These are phyloP conservation scores for Andrena trimmerana DNA, from an alignment of 2,888 invertebrate species.

Conservation along the genomic window DNA sequence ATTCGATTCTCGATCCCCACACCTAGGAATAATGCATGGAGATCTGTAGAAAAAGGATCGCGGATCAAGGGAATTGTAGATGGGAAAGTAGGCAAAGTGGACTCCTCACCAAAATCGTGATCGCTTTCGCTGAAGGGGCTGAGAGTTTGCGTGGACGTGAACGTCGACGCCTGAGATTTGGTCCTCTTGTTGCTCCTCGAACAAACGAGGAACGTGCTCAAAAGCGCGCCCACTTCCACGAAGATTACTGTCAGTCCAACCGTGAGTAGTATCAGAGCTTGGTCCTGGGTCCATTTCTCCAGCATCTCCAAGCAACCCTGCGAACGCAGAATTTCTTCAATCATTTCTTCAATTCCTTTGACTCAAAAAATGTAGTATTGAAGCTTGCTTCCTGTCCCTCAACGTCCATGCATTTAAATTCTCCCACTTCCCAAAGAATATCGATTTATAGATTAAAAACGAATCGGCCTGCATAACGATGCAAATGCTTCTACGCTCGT, in stretches of 20 bases:
- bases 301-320: slow-evolving; percentile 90
- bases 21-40: slow-evolving; percentile 61
- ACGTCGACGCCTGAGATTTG: slow-evolving; percentile 82
- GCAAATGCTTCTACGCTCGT: not conserved
- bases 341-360: not conserved
- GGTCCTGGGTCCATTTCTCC: slow-evolving; percentile 92
- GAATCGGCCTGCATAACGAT: not conserved
- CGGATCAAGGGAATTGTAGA: too few relatives aligned
- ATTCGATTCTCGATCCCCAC: slow-evolving; percentile 81
- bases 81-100: not conserved
- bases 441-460: slow-evolving; percentile 17
- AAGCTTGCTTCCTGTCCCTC: not conserved
- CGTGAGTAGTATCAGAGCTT: slow-evolving; percentile 89
- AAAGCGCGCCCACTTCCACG: slow-evolving; percentile 90
- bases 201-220: slow-evolving; percentile 90
- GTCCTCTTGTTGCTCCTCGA: slow-evolving; percentile 87
- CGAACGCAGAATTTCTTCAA: slow-evolving; percentile 63
- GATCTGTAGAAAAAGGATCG: not conserved
- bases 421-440: not conserved
- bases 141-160: slow-evolving; percentile 82
- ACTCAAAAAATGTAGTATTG: too few relatives aligned
- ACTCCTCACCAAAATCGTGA: slow-evolving; percentile 78
- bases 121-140: slow-evolving; percentile 81
- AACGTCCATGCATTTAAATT: not conserved
- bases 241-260: slow-evolving; percentile 89